Evolutionary conservation across 2,888 invertebrate genomes (phyloP).

Genomic region (Ichneumon xanthorius): DNA sequence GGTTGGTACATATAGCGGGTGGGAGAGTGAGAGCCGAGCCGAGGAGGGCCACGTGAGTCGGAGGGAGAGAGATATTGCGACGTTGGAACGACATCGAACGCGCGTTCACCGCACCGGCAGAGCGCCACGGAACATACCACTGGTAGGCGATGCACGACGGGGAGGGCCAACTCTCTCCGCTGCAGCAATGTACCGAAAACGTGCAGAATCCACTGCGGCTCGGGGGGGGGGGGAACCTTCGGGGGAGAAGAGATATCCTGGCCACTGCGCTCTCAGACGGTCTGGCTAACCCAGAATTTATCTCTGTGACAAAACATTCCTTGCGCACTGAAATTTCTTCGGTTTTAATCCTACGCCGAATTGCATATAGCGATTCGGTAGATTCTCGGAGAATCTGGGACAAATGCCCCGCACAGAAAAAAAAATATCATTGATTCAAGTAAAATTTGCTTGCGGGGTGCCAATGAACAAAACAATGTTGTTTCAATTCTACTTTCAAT

Average conservation of each 20-base stretch:
- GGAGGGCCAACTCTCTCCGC: conserved; percentile 40
- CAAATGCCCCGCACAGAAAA: no score
- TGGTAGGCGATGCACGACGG: conserved; percentile 10
- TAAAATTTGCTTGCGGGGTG: no score
- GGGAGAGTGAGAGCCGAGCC: background rate
- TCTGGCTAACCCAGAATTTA: conserved; percentile 62
- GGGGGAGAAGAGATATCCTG: conserved; percentile 32
- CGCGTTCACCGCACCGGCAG: conserved; percentile 49
- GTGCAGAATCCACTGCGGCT: conserved; percentile 65
- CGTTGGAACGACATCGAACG: conserved; percentile 61
- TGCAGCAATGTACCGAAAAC: conserved; percentile 65
- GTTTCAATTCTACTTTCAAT: no score
- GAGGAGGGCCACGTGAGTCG: background rate
- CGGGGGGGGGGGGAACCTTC: conserved; percentile 7
- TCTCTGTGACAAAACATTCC: conserved; percentile 56
- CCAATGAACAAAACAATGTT: no score
- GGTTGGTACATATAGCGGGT: conserved; percentile 22
- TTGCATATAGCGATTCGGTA: no score
- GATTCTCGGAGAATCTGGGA: no score
- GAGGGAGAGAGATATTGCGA: conserved; percentile 18
- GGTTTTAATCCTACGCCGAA: background rate
- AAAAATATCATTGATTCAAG: no score
- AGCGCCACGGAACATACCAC: conserved; percentile 49
- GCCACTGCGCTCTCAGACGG: conserved; percentile 44
- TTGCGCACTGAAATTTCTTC: conserved; percentile 44